A percentile compares a stretch with the other conserved stretches of the same genome.
Evolutionary conservation across 1,140 invertebrate species (phyloP).

Genomic region (Eupristina koningsbergeri): DNA sequence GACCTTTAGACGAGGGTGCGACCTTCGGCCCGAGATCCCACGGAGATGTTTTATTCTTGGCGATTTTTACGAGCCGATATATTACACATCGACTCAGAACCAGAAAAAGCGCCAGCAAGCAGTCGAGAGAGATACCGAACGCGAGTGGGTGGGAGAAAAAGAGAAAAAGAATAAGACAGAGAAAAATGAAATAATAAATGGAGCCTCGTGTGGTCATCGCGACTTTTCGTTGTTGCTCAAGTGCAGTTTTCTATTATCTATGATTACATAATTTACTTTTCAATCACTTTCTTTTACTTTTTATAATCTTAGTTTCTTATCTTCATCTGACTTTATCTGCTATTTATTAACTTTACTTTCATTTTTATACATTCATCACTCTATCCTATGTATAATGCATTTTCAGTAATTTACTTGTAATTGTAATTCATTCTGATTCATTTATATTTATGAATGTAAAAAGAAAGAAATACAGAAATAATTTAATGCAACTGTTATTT

Average conservation of each 20-base stretch:
- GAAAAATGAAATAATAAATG: too few species aligned
- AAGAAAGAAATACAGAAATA: background rate
- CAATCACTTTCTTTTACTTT: background rate
- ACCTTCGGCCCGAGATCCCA: conserved; percentile 70
- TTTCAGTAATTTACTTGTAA: background rate
- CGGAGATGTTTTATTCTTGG: conserved; percentile 72
- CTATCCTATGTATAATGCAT: background rate
- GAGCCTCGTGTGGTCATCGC: background rate
- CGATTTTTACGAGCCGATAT: conserved; percentile 74
- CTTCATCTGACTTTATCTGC: background rate
- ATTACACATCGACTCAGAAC: conserved; percentile 68
- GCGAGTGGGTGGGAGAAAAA: conserved; percentile 38
- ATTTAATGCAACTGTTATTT: too few species aligned
- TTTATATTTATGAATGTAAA: background rate
- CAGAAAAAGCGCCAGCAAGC: conserved; percentile 18
- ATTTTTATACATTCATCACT: background rate
- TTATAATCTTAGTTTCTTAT: too few species aligned
- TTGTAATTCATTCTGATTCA: background rate
- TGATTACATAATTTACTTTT: conserved; percentile 17
- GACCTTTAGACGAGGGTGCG: conserved; percentile 69
- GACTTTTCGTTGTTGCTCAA: background rate
- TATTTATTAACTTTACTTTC: background rate
- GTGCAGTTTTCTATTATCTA: background rate
- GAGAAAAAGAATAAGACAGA: conserved; percentile 37
- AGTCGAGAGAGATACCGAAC: background rate